Percentiles rank a stretch among this genome's conserved stretches.
Conservation (phyloP, 2,888 invertebrate genomes). For the Protonemura montana region DNA sequence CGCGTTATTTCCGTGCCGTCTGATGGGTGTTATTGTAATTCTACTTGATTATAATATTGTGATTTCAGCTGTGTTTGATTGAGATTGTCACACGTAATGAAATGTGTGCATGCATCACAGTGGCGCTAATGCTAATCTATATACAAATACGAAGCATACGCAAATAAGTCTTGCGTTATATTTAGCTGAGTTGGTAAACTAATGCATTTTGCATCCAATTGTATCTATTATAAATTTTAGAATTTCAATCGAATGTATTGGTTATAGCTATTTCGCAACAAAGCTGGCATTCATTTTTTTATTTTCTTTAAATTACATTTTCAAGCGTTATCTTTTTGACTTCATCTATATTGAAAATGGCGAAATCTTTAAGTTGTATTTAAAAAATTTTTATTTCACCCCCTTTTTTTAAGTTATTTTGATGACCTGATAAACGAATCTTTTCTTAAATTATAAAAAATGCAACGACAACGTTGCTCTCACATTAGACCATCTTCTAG, state of each 20-base stretch:
- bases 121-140: neutral
- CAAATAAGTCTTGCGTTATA: neutral
- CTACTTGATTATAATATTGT: neutral
- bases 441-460: too few relatives aligned
- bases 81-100: conserved; percentile 7
- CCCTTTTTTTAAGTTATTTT: too few relatives aligned
- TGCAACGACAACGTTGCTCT: too few relatives aligned
- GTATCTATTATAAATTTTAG: neutral
- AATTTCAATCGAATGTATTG: neutral
- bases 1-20: neutral
- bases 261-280: too few relatives aligned
- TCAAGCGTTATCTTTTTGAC: too few relatives aligned
- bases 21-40: neutral
- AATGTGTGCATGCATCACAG: neutral
- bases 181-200: neutral
- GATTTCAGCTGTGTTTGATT: neutral
- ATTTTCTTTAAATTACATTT: too few relatives aligned
- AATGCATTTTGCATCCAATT: neutral
- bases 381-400: too few relatives aligned
- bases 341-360: too few relatives aligned
- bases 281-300: too few relatives aligned
- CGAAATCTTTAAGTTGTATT: too few relatives aligned
- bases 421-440: too few relatives aligned
- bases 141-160: neutral
- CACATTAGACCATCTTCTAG: too few relatives aligned